A percentile compares a stretch with the other conserved stretches of the same genome.
Evolutionary conservation across 2,797 vertebrate species (phyloP).

Genomic region (Tamandua tetradactyla): DNA sequence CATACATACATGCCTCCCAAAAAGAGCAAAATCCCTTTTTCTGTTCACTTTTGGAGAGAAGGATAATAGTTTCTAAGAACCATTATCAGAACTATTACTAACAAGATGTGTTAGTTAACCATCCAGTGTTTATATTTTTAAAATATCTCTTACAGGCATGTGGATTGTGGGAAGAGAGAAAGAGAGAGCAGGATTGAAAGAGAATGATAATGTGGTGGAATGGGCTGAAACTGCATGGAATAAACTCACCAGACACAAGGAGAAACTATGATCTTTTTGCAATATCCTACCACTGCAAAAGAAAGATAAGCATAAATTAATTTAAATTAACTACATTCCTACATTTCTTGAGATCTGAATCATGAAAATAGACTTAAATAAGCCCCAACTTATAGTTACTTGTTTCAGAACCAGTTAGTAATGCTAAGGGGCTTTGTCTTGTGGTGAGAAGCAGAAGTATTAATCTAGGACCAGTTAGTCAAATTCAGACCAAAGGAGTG

Average conservation of each 20-base stretch:
- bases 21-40: not conserved
- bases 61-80: not conserved
- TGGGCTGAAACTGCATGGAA: not conserved
- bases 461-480: not conserved
- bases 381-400: not conserved
- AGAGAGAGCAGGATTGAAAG: not conserved
- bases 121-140: constrained; percentile 1
- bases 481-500: not conserved
- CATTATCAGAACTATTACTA: not conserved
- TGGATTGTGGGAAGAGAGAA: not conserved
- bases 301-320: not conserved
- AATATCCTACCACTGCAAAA: not conserved
- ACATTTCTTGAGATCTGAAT: not conserved
- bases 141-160: not conserved
- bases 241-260: not conserved
- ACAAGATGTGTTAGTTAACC: not conserved
- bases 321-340: not conserved
- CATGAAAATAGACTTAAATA: constrained; percentile 4
- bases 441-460: not conserved
- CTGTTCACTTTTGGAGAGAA: not conserved
- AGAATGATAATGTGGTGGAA: not conserved
- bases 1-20: not conserved
- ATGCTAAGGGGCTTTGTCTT: not conserved
- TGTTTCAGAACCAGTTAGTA: not conserved
- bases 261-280: not conserved